Conservation (phyloP, 2,797 vertebrate species). For the Phyllotis vaccarum region DNA sequence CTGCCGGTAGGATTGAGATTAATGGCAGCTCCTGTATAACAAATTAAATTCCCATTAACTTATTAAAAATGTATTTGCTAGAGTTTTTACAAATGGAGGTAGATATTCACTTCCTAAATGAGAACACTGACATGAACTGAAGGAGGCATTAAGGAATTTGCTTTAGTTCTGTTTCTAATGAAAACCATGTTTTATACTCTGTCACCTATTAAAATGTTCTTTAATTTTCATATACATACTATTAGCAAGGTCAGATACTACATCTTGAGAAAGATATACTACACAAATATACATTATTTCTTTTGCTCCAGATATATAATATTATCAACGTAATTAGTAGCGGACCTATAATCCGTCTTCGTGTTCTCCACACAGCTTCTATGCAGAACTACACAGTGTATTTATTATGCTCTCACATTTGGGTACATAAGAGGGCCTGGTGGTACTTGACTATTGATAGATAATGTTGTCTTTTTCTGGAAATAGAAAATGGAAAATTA, state of each 20-base stretch:
- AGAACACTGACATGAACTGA: slow-evolving; percentile 15
- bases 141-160: not conserved
- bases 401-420: not conserved
- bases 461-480: not conserved
- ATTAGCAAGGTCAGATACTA: not conserved
- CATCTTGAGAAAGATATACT: not conserved
- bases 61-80: not conserved
- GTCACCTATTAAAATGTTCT: not conserved
- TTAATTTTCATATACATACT: not conserved
- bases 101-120: not conserved
- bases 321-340: not conserved
- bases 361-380: not conserved
- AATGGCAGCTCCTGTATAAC: not conserved
- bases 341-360: not conserved
- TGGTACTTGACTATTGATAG: not conserved
- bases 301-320: not conserved
- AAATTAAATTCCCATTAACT: slow-evolving; percentile 40
- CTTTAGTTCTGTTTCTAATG: not conserved
- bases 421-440: not conserved
- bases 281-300: not conserved
- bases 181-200: not conserved
- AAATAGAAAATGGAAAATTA: slow-evolving; percentile 31
- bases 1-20: not conserved
- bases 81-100: not conserved
- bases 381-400: not conserved